Percentiles rank a stretch among this genome's conserved stretches.
phyloP scores from a whole-genome alignment of 92 coral and sea anemone species.

The Zoanthus sociatus region DNA sequence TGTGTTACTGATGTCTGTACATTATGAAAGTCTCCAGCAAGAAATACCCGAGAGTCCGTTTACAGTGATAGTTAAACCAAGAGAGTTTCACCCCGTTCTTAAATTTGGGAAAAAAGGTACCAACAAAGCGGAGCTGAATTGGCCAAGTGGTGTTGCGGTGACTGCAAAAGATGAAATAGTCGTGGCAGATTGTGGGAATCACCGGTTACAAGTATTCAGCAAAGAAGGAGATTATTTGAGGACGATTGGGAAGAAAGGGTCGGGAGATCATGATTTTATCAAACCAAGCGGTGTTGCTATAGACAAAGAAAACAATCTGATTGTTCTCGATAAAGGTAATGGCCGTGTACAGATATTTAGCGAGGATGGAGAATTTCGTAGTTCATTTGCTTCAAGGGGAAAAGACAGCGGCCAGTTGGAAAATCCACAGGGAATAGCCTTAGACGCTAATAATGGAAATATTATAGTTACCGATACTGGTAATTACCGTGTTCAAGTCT shows the following conservation, averaged over 20 bases:
- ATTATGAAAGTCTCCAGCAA: conserved; percentile 17
- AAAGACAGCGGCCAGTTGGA: conserved; percentile 29
- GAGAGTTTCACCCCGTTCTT: conserved; percentile 49
- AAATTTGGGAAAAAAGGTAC: conserved; percentile 51
- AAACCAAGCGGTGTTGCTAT: conserved; percentile 55
- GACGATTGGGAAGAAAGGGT: conserved; percentile 48
- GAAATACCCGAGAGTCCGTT: conserved; percentile 58
- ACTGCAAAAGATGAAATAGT: conserved; percentile 48
- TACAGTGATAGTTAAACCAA: conserved; percentile 41
- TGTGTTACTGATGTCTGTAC: conserved; percentile 29
- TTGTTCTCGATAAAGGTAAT: conserved; percentile 59
- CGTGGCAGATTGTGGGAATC: conserved; percentile 50
- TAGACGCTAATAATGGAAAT: conserved; percentile 38
- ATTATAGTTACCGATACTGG: conserved; percentile 57
- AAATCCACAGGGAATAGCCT: conserved; percentile 57
- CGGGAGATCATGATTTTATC: conserved; percentile 34
- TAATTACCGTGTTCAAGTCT: conserved; percentile 51
- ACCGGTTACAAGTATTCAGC: conserved; percentile 50
- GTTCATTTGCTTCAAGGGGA: conserved; percentile 49
- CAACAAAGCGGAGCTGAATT: conserved; percentile 30
- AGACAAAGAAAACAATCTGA: conserved; percentile 28
- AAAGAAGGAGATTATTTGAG: conserved; percentile 32
- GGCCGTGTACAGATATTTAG: conserved; percentile 44
- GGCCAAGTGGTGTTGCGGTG: conserved; percentile 56
- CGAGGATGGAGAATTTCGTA: conserved; percentile 33